These are phyloP conservation scores for Drosophila nr. perissopoda DNA, from an alignment of 2,888 invertebrate species.

Conservation along the genomic window DNA sequence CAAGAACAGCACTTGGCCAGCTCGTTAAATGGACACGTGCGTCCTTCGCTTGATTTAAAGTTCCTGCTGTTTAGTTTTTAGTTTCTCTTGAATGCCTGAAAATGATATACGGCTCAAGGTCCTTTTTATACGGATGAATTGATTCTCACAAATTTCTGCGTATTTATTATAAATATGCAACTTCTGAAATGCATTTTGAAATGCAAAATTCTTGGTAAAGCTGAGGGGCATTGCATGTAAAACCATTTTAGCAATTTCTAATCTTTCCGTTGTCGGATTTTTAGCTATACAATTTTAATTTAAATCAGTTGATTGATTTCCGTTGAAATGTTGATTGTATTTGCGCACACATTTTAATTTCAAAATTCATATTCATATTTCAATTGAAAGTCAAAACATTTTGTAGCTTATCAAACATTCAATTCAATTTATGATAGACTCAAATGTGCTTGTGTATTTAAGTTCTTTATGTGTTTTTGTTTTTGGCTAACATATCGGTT, in stretches of 20 bases:
- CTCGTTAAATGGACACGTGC: constrained; percentile 36
- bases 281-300: background rate
- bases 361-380: background rate
- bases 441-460: background rate
- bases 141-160: background rate
- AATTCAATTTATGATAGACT: background rate
- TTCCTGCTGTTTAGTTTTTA: constrained; percentile 1
- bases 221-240: background rate
- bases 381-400: background rate
- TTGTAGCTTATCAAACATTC: background rate
- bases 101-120: constrained; percentile 21
- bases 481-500: constrained; percentile 4
- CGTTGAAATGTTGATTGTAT: background rate
- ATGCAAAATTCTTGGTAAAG: background rate
- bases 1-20: constrained; percentile 7
- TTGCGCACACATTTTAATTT: background rate
- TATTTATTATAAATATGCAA: background rate
- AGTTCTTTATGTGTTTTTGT: background rate
- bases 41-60: constrained; percentile 10
- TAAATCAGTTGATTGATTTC: background rate
- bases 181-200: background rate
- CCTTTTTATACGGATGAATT: background rate
- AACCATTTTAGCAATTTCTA: background rate
- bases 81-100: constrained; percentile 5
- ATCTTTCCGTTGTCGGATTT: background rate